Conservation (phyloP, 2,888 invertebrate genomes). For the Heteromyza rotundicornis region DNA sequence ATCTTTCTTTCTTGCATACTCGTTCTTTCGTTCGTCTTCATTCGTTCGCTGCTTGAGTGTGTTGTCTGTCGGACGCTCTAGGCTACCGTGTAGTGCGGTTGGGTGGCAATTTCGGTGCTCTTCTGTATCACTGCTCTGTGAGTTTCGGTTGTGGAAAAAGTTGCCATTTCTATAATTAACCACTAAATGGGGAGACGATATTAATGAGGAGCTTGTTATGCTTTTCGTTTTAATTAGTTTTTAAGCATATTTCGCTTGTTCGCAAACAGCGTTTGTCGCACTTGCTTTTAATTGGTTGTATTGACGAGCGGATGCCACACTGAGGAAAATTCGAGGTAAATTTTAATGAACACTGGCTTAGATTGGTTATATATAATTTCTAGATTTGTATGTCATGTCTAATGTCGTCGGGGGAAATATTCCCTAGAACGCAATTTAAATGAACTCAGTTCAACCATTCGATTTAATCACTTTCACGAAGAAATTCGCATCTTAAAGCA, state of each 20-base stretch:
- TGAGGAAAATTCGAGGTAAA: too few relatives aligned
- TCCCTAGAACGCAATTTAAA: too few relatives aligned
- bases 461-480: too few relatives aligned
- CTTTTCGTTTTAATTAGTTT: constrained; percentile 53
- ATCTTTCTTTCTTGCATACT: constrained; percentile 6
- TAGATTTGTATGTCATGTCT: too few relatives aligned
- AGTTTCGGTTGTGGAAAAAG: background rate
- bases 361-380: too few relatives aligned
- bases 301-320: constrained; percentile 53
- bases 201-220: constrained; percentile 56
- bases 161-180: constrained; percentile 55
- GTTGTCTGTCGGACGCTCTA: background rate
- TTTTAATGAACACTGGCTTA: too few relatives aligned
- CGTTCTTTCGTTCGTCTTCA: too few relatives aligned
- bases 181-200: constrained; percentile 47
- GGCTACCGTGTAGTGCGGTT: background rate
- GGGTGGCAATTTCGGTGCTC: background rate
- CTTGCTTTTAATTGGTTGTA: constrained; percentile 54
- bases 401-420: too few relatives aligned
- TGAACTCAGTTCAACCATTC: too few relatives aligned
- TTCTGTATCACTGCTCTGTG: background rate
- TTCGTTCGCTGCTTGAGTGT: background rate
- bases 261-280: constrained; percentile 42
- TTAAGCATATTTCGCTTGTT: constrained; percentile 46
- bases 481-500: too few relatives aligned